Base-by-base conservation (phyloP, 2,113 vertebrate species). In the Chinchilla lanigera region DNA sequence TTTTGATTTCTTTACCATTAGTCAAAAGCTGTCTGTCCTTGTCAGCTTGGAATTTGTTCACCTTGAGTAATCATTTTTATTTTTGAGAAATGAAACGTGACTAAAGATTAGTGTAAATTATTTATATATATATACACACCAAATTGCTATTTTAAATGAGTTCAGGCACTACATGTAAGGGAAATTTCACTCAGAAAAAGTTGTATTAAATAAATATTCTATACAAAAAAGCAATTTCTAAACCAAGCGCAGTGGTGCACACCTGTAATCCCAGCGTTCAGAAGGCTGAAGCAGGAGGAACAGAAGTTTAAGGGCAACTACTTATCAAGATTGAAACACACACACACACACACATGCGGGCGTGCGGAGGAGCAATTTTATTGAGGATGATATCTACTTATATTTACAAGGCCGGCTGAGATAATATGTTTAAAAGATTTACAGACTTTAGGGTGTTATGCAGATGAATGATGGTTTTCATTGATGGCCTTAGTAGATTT, bases 381-480 rank as follows among this genome's bases (percentile, higher is more conserved):
- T 65, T 26, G 17, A 63, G 41, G 5, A 4, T 65, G 69, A 92
- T 22, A 44, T 6, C 17, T 86, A 33, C 67, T 38, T 56, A 44
- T 14, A 54, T 78, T 4, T 38, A 86, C 41, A 65, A 65, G 2
- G 30, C 61, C 78, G 73, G n/a, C 82, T 80, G 82, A 84, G 77
- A 91, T 78, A 78, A 33, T 80, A 77, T 60, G 12, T 83, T 28
- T 90, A 83, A 94, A 92, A 90, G 9, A 93, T 86, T 84, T 87
- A 41, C 44, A 52, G 80, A 94, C 71, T 89, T 58, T 24, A 87
- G 85, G 47, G 26, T 33, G 24, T 84, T 85, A 14, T 52, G 3
- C 90, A 96, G 73, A 86, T 93, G 35, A 83, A 78, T 92, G 30
- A 54, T 85, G 41, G 47, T 19, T 95, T 92, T 97, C 73, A 50